phyloP scores from a whole-genome alignment of 2,113 vertebrate genomes.

The Sialia sialis region DNA sequence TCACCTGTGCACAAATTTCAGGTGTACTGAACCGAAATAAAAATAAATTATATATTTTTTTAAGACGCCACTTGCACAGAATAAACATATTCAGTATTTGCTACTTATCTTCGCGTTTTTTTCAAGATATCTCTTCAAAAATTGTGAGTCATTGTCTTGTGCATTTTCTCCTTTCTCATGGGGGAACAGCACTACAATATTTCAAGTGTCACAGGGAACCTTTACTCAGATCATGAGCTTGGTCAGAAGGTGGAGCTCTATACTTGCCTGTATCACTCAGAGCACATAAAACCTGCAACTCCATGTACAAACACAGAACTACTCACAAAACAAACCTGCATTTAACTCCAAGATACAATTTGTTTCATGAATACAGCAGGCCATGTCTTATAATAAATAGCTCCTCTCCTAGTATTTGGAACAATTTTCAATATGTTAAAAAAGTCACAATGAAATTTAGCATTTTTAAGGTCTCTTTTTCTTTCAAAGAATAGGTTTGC shows the following conservation, averaged over 20 bases:
- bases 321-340: conserved; percentile 51
- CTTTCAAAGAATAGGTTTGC: background rate
- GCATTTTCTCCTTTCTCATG: conserved; percentile 7
- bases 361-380: conserved; percentile 52
- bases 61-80: background rate
- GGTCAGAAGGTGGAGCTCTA: conserved; percentile 79
- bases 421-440: background rate
- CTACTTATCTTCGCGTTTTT: background rate
- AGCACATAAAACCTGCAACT: conserved; percentile 10
- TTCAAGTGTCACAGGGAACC: background rate
- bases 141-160: background rate
- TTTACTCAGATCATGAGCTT: conserved; percentile 35
- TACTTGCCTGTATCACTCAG: conserved; percentile 53
- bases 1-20: background rate
- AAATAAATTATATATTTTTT: background rate
- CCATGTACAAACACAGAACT: conserved; percentile 1
- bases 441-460: background rate
- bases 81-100: background rate
- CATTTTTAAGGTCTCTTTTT: background rate
- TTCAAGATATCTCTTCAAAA: background rate
- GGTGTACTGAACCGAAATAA: background rate
- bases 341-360: conserved; percentile 51
- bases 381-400: background rate
- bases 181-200: background rate
- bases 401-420: background rate